Conservation (phyloP, 2,113 vertebrate genomes). For the Setophaga petechia region DNA sequence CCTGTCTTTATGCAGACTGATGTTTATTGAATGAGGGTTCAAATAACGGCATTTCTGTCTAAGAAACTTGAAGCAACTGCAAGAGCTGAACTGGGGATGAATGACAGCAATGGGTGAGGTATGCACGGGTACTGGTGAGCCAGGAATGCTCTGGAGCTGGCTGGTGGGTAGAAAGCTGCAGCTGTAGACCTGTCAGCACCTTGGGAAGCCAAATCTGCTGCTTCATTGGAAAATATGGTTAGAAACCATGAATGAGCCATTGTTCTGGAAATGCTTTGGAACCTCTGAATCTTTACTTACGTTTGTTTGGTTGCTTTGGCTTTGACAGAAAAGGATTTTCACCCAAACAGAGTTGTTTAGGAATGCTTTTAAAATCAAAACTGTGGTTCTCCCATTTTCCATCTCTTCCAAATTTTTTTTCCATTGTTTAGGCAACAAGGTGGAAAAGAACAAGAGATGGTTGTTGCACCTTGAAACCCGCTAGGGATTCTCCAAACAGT, state of each 20-base stretch:
- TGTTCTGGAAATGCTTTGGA: neutral
- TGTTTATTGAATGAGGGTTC: neutral
- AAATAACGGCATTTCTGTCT: neutral
- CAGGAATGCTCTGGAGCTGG: neutral
- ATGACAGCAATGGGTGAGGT: rapidly evolving
- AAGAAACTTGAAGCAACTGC: neutral
- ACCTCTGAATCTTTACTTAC: neutral
- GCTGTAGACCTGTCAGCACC: neutral
- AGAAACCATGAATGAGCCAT: neutral
- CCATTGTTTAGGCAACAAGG: neutral
- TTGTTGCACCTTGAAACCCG: neutral
- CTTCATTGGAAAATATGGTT: neutral
- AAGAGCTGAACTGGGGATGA: neutral
- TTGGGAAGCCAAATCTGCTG: neutral
- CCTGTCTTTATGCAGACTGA: neutral
- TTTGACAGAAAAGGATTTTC: neutral
- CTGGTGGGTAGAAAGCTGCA: neutral
- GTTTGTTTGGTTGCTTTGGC: neutral
- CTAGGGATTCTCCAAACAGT: neutral
- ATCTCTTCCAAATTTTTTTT: neutral
- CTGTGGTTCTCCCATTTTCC: neutral
- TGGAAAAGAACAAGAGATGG: neutral
- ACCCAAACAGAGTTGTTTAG: neutral
- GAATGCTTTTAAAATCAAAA: neutral
- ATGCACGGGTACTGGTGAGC: neutral